These are phyloP conservation scores for Rotaria macrura DNA, from an alignment of 2,888 invertebrate species.

Conservation along the genomic window DNA sequence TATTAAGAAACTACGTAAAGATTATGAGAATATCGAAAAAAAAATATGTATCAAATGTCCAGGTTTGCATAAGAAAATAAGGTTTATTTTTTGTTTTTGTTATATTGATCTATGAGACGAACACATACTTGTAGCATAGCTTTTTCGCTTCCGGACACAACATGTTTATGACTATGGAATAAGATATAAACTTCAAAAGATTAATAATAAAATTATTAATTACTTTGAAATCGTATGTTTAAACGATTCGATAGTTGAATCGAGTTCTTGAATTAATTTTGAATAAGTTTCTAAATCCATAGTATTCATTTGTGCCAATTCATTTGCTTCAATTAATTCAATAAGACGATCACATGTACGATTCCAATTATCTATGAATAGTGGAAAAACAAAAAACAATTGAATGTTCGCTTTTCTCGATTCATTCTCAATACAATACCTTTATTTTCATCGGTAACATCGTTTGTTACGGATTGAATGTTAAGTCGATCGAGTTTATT, in stretches of 20 bases:
- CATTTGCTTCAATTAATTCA: not conserved
- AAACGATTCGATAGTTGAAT: not conserved
- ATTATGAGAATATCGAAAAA: not conserved
- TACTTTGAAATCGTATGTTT: not conserved
- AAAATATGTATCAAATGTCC: not conserved
- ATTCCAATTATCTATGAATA: not conserved
- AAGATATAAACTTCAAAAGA: not conserved
- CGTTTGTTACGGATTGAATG: not conserved
- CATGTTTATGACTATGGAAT: not conserved
- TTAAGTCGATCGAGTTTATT: not conserved
- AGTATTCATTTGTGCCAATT: not conserved
- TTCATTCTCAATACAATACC: not conserved
- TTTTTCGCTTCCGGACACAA: not conserved
- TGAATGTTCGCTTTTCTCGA: rapidly evolving
- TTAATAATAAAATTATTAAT: not conserved
- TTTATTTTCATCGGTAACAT: not conserved
- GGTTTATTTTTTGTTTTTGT: not conserved
- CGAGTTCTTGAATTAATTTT: not conserved
- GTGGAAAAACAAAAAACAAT: too few relatives aligned
- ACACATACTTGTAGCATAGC: not conserved
- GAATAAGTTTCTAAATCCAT: not conserved
- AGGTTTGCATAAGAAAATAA: not conserved
- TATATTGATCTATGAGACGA: not conserved
- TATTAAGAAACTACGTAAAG: not conserved
- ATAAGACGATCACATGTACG: not conserved